Conservation (phyloP, 2,113 vertebrate species). For the Melierax canorus region DNA sequence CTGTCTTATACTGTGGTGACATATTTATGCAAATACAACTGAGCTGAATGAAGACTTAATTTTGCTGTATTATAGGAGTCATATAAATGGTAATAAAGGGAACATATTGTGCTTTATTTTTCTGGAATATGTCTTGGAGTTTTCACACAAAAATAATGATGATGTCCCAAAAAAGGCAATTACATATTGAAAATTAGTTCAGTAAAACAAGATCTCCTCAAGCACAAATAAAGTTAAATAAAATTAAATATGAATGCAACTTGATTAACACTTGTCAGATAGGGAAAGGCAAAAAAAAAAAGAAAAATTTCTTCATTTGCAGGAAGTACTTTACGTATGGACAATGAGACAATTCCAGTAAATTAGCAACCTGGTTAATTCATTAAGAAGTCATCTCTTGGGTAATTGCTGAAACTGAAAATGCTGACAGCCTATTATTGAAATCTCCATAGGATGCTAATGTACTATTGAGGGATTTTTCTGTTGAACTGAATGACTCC, state of each 20-base stretch:
- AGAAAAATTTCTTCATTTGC: background rate
- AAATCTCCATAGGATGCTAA: slow-evolving; percentile 8
- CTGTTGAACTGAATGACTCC: background rate
- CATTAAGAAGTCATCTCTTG: slow-evolving; percentile 19
- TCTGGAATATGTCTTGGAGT: background rate
- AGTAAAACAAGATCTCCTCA: background rate
- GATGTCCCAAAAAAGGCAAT: background rate
- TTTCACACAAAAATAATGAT: background rate
- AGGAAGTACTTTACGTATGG: background rate
- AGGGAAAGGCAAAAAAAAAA: background rate
- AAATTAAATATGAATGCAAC: background rate
- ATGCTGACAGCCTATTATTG: slow-evolving; percentile 25
- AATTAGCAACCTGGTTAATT: slow-evolving; percentile 42
- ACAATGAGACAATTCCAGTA: slow-evolving; percentile 1
- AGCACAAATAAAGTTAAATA: background rate
- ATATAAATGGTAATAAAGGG: background rate
- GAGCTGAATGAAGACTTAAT: background rate
- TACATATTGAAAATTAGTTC: background rate
- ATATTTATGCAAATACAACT: background rate
- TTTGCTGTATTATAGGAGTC: background rate
- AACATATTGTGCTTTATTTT: background rate
- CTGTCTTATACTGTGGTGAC: background rate
- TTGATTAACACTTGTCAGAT: slow-evolving; percentile 17
- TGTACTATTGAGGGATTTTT: slow-evolving; percentile 21
- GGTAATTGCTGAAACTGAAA: slow-evolving; percentile 30